A percentile compares a stretch with the other conserved stretches of the same genome.
phyloP scores from a whole-genome alignment of 2,888 invertebrate genomes.

The Timema podura region DNA sequence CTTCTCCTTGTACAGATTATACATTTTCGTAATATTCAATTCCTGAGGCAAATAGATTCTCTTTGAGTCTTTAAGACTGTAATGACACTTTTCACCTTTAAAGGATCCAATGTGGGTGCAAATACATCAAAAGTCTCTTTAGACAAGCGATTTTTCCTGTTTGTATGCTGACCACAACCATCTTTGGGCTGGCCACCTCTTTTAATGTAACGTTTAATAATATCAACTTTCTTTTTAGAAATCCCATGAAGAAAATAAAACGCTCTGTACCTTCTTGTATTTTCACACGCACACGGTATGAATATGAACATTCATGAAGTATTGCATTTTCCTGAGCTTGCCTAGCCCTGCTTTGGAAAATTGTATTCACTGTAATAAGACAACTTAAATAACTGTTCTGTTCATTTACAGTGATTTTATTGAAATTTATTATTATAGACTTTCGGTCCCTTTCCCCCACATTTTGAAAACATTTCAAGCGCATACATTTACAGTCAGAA shows the following conservation, averaged over 20 bases:
- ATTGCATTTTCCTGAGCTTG: neutral
- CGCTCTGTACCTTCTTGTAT: neutral
- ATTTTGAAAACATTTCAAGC: too few relatives aligned
- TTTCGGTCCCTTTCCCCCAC: too few relatives aligned
- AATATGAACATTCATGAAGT: conserved; percentile 1
- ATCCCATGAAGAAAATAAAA: conserved; percentile 3
- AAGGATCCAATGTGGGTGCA: neutral
- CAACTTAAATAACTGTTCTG: conserved; percentile 3
- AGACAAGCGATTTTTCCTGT: neutral
- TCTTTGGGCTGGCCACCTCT: neutral
- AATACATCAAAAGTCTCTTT: neutral
- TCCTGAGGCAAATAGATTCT: neutral
- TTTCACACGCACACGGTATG: conserved; percentile 4
- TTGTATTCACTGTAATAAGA: neutral
- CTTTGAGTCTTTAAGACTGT: neutral
- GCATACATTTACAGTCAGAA: too few relatives aligned
- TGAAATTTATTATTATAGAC: too few relatives aligned
- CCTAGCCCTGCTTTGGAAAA: neutral
- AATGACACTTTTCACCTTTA: neutral
- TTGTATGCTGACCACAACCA: neutral
- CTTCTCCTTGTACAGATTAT: too few relatives aligned
- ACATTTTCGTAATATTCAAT: too few relatives aligned
- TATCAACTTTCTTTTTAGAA: neutral
- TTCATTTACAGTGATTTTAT: neutral
- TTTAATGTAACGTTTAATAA: neutral